Evolutionary conservation across 2,113 vertebrate genomes (phyloP), one percentile per base, ranked within the genome.

Genomic region (Dolichotis patagonum): DNA sequence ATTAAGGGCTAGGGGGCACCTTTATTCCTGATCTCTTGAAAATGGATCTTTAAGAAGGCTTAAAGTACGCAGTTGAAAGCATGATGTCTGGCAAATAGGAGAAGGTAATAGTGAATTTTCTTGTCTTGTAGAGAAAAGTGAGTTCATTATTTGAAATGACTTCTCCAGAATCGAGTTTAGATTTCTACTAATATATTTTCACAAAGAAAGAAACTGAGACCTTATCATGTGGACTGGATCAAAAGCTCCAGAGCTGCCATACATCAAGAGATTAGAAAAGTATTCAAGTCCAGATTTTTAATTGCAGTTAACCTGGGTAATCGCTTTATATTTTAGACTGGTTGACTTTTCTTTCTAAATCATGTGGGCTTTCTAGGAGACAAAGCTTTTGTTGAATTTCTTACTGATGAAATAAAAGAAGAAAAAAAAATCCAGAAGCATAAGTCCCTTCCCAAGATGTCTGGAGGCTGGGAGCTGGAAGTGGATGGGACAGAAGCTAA

Each of bases 341-440:
- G 35, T 22, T 41, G 78, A 6, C 43, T 46, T 60, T 60, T 60
- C 5, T 30, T 43, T 73, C 19, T 88, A 24, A 58, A n/a, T 41
- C n/a, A 86, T 73, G 6, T 24, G 49, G 30, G 20, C 17, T 20
- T 87, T 95, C 32, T 91, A 99, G 99, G 99, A 8, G 99, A 99
- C 98, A 99, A 99, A 98, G 99, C 99, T 0, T 99, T 99, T 96
- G 99, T 98, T 0, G 98, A 99, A 82, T 99, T 99, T 95, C 98
- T 99, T 95, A 98, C 90, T 0, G 99, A 99, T 71, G 99, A 99
- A 98, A 99, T 99, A 98, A 98, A 99, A 95, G 99, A 99, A 95
- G 99, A 99, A 98, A 99, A 96, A 97, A 99, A 99, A 97, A 99
- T 99, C 97, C 99, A 99, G 98, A 99, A 99, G 80, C 99, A 97